A percentile compares a stretch with the other conserved stretches of the same genome.
These are phyloP conservation scores for Leucophenga varia DNA, from an alignment of 1,140 invertebrate genomes.

Conservation along the genomic window DNA sequence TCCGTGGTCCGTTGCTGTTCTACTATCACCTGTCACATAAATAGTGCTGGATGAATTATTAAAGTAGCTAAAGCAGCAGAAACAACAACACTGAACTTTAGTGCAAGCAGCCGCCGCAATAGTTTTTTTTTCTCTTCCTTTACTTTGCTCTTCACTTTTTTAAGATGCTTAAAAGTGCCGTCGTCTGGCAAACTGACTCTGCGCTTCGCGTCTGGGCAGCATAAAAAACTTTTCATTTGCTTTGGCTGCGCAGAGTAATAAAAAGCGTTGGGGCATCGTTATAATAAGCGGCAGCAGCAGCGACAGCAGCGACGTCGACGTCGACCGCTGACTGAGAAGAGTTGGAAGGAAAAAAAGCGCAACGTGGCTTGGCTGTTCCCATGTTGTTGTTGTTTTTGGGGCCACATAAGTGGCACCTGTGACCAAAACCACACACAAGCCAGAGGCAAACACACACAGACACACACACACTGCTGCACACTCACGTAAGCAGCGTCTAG, in stretches of 20 bases:
- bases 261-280: conserved; percentile 31
- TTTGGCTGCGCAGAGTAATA: conserved; percentile 19
- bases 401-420: conserved; percentile 45
- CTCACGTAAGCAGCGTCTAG: conserved; percentile 12
- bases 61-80: conserved; percentile 29
- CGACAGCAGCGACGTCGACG: conserved; percentile 12
- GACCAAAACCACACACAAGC: conserved; percentile 23
- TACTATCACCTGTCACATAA: conserved; percentile 48
- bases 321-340: too few species aligned
- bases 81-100: conserved; percentile 35
- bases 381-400: conserved; percentile 14
- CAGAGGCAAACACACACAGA: conserved; percentile 4
- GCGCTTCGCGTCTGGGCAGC: conserved; percentile 25
- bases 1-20: conserved; percentile 28
- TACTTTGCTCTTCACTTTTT: too few species aligned
- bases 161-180: conserved; percentile 47
- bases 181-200: conserved; percentile 28
- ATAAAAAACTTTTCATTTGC: conserved; percentile 33
- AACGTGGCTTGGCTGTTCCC: too few species aligned
- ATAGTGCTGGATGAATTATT: conserved; percentile 41
- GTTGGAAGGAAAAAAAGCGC: too few species aligned
- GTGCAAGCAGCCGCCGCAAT: conserved; percentile 7
- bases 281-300: conserved; percentile 36
- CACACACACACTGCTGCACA: conserved; percentile 14
- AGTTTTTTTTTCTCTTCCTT: conserved; percentile 13